Base-by-base conservation (phyloP, 1,140 invertebrate species). In the Procambarus virginalis region DNA sequence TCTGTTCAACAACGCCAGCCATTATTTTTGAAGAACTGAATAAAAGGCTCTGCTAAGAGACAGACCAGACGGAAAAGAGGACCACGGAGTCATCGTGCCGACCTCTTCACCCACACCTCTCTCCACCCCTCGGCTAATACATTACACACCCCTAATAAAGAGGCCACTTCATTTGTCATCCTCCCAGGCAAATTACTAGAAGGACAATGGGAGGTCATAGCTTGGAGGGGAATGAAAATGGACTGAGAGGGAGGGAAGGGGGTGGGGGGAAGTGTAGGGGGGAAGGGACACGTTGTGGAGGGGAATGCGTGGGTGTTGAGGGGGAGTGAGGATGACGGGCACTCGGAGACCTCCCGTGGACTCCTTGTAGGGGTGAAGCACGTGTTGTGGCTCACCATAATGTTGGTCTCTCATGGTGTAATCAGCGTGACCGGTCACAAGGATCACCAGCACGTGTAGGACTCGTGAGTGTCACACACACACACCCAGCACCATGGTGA, bases 121-220 rank as follows among this genome's bases (percentile, higher is more conserved):
- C 14, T 45, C 60, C 45, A 8, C 12, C 48, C 73, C 48, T 68
- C 12, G 34, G 20, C 58, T 82, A 60, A 82, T 82, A 68, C 80
- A 82, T 82, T 82, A 82, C 60, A 45, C 68, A 17, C 12, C 34
- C 34, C 58, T 82, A 82, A 82, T 82, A 82, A 82, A 82, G 58
- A 82, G 20, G 10, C 34, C 51, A n/a, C 80, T 82, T 82, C 80
- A 82, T 82, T 82, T 82, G 80, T 82, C 58, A 82, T 82, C 68
- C 80, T 45, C 3, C 14, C 5, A 46, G 80, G 58, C 60, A 82
- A 82, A 48, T 68, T 48, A 60, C 80, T 64, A 14, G 58, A 68
- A 68, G 80, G 80, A 82, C 80, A 82, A 82, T 82, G 51, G 80
- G 60, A 82, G 60, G 68, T 68, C 58, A 45, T 64, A 20, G 34